Evolutionary conservation across 2,888 invertebrate species (phyloP).

Genomic region (Xestia ashworthii): DNA sequence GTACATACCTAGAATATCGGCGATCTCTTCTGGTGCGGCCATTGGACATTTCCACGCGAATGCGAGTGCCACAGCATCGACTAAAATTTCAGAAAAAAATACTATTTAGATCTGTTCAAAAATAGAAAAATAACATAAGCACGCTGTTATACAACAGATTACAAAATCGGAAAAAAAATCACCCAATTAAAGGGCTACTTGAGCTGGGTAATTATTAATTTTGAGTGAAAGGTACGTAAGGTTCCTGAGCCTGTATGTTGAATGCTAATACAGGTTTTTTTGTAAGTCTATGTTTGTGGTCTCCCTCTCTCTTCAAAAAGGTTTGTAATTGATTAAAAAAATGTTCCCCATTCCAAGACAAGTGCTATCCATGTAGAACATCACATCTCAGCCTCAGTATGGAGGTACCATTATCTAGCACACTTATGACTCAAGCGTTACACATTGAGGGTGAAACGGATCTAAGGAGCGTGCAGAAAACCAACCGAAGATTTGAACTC

Average conservation of each 20-base stretch:
- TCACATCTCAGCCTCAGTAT: slow-evolving; percentile 82
- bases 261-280: background rate
- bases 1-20: slow-evolving; percentile 81
- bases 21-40: slow-evolving; percentile 95
- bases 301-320: background rate
- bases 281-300: background rate
- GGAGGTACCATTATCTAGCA: slow-evolving; percentile 88
- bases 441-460: slow-evolving; percentile 87
- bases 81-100: slow-evolving; percentile 82
- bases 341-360: slow-evolving; percentile 87
- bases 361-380: slow-evolving; percentile 70
- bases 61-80: slow-evolving; percentile 96
- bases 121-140: background rate
- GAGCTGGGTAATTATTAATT: background rate
- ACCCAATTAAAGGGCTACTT: background rate
- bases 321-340: slow-evolving; percentile 29
- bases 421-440: slow-evolving; percentile 91
- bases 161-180: background rate
- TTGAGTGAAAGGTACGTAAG: background rate
- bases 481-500: slow-evolving; percentile 45
- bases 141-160: too few relatives aligned
- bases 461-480: slow-evolving; percentile 87
- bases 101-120: background rate
- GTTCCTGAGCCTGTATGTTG: background rate
- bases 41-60: slow-evolving; percentile 98